phyloP scores from a whole-genome alignment of 64 coral and sea anemone genomes.

The Trachythela sp. region DNA sequence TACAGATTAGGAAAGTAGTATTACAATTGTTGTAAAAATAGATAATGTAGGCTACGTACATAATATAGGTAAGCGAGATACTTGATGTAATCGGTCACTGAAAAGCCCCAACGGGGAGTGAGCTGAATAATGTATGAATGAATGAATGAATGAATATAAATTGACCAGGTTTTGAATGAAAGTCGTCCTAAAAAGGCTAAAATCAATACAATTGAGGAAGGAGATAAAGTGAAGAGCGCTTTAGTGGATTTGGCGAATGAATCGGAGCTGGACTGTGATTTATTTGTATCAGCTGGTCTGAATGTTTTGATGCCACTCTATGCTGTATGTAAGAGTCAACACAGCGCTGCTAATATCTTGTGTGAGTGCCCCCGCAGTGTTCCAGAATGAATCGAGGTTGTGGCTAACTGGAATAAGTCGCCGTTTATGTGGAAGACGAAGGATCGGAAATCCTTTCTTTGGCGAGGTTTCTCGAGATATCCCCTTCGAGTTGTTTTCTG shows the following conservation, averaged over 20 bases:
- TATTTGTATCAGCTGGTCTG: too few species aligned
- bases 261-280: too few species aligned
- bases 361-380: not conserved
- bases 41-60: too few species aligned
- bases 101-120: too few species aligned
- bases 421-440: not conserved
- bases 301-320: too few species aligned
- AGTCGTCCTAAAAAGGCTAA: not conserved
- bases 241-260: not conserved
- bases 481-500: slow-evolving; percentile 30
- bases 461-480: slow-evolving; percentile 21
- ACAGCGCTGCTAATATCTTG: not conserved
- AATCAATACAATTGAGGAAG: not conserved
- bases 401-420: not conserved
- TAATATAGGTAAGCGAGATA: too few species aligned
- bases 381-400: not conserved
- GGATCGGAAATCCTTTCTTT: slow-evolving; percentile 14
- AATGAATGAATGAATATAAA: too few species aligned
- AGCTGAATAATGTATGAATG: too few species aligned
- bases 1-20: too few species aligned
- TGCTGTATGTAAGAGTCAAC: not conserved
- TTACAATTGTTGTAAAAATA: too few species aligned
- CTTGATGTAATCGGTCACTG: too few species aligned
- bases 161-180: too few species aligned
- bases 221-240: not conserved